Evolutionary conservation across 2,797 vertebrate genomes (phyloP), one percentile per base, ranked within the genome.

Genomic region (Characodon lateralis): DNA sequence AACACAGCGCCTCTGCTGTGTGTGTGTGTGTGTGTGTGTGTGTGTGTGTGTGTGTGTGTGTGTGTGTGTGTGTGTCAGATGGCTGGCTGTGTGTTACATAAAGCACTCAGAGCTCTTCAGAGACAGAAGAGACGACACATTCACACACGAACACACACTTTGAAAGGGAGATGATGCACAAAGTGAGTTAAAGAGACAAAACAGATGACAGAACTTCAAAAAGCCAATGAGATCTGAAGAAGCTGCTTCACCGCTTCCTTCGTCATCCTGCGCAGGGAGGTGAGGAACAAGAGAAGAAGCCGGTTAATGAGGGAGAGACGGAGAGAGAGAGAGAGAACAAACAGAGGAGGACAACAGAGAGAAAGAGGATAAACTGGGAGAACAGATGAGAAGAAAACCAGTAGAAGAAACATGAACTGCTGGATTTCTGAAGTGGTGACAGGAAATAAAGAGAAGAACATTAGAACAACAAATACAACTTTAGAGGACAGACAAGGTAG

Each of bases 121-220:
- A 90, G 74, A 55, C 72, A 68, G 71, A 24, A 41, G 78, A 74
- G 71, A 74, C 70, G 20, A 71, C 68, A 66, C 51, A 68, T 22
- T 53, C 74, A 39, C 72, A 39, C 71, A 73, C 53, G 66, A 28
- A 74, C 66, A 41, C 73, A 63, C 51, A 59, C 81, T 63, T 78
- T 0, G 63, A 59, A 74, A 4, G 74, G 85, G 80, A 16, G 50
- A 84, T 87, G 85, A 90, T 84, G 85, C 81, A 85, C 78, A 85
- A 88, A 86, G 82, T 35, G 59, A 82, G 77, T 22, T 51, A 69
- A 68, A 82, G 65, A 70, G 72, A 39, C 74, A 65, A 82, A 84
- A 76, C 28, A 26, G 46, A 79, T 55, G 71, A 83, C 74, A 81
- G 83, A 74, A 76, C 72, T 79, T 85, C 63, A 87, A 5, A 74